Evolutionary conservation across 2,888 invertebrate genomes (phyloP), one percentile per base, ranked within the genome.

Genomic region (Drosophila nigricruria): DNA sequence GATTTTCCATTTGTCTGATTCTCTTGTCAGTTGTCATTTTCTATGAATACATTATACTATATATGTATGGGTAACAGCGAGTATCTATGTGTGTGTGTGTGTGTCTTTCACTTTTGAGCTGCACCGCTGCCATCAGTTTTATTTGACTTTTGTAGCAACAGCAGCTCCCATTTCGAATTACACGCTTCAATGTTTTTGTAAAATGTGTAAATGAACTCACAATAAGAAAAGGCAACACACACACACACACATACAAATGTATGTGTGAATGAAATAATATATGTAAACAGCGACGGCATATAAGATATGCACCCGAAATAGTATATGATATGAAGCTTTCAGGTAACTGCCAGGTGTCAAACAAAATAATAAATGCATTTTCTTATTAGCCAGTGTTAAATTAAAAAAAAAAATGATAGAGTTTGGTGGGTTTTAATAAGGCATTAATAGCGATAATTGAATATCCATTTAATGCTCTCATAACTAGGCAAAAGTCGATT

Each of bases 191-290:
- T 88, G 89, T 85, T 87, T 87, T 70, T 71, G 73, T 73, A 87
- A 89, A 86, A 88, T 86, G 86, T 89, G 88, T 77, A 89, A 89
- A 86, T 88, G 89, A 86, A 89, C 78, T 80, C 70, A 79, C 84
- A 78, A 72, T 73, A 80, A 80, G 80, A 58, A 70, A 59, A 49
- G 64, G 68, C 36, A 56, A 57, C 3, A 49, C 27, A 43, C 25
- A 27, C 59, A 60, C 68, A 56, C 52, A 23, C 23, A 25, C 27
- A 34, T 47, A 66, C 40, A 34, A 3, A 16, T 30, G 38, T 27
- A 38, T 58, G 53, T 62, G 43, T 66, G 60, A 53, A 34, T 42
- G 65, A 32, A 58, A 53, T 50, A 59, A 62, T 63, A 50, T 53
- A 74, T 74, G 76, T 66, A 70, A 88, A 84, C 80, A 84, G 88